Evolutionary conservation across 1,140 invertebrate species (phyloP).

Genomic region (Lucilia cuprina): DNA sequence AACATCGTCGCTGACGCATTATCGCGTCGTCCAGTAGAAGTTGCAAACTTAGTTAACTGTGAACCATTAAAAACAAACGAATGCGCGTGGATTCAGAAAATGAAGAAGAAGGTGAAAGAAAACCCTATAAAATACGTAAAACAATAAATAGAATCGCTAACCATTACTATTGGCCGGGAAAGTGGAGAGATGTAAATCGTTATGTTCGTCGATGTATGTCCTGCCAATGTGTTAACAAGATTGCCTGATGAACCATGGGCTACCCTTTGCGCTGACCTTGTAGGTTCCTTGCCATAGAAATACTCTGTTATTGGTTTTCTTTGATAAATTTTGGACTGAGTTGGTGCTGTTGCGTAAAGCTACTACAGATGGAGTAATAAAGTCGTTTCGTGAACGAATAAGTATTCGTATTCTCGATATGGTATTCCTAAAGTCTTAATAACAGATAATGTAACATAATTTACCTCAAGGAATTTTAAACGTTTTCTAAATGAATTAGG

Average conservation of each 20-base stretch:
- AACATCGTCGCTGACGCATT: slow-evolving; percentile 16
- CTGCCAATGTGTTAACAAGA: neutral
- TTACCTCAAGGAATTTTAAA: too few species aligned
- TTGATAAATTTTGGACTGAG: slow-evolving; percentile 18
- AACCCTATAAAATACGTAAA: neutral
- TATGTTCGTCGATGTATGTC: neutral
- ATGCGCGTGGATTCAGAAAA: neutral
- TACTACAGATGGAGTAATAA: neutral
- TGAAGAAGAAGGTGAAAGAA: neutral
- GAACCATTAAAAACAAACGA: neutral
- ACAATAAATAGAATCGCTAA: neutral
- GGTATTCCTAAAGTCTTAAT: neutral
- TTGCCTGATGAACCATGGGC: neutral
- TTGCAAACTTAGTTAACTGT: too few species aligned
- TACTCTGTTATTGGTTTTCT: neutral
- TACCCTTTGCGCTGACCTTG: neutral
- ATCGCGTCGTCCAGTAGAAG: neutral
- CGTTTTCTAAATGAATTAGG: too few species aligned
- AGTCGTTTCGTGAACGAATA: neutral
- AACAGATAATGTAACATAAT: slow-evolving; percentile 7
- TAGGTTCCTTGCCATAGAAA: slow-evolving; percentile 27
- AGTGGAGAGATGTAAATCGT: neutral
- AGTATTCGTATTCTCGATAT: neutral
- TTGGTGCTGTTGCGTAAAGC: neutral
- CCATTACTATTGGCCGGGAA: slow-evolving; percentile 30